Conservation (phyloP, 2,797 vertebrate species). For the Rousettus madagascariensis region DNA sequence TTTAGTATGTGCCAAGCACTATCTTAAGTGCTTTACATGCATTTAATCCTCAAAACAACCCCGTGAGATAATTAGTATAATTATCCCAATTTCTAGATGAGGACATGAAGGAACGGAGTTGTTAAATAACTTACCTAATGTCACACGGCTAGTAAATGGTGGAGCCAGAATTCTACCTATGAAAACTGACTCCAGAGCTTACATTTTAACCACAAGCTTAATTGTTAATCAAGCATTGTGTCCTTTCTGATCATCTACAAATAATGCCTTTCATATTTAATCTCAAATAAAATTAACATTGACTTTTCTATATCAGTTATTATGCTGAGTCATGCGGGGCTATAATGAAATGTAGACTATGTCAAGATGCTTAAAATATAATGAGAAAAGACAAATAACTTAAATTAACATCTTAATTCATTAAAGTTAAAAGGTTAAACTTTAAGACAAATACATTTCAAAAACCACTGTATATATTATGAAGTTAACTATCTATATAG, state of each 20-base stretch:
- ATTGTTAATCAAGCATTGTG: neutral
- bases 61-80: neutral
- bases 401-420: neutral
- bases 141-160: neutral
- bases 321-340: neutral
- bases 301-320: neutral
- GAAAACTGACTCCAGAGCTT: neutral
- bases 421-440: neutral
- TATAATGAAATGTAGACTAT: neutral
- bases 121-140: neutral
- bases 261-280: neutral
- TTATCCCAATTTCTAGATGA: neutral
- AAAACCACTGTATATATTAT: neutral
- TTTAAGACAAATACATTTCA: neutral
- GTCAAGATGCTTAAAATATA: neutral
- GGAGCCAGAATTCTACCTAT: neutral
- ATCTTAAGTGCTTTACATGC: neutral
- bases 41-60: neutral
- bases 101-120: neutral
- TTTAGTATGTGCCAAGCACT: neutral
- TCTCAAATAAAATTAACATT: conserved; percentile 37
- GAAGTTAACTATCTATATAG: neutral
- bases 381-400: neutral
- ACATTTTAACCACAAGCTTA: neutral
- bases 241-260: neutral